These are phyloP conservation scores for Alouatta palliata DNA, from an alignment of 2,113 vertebrate species.

Conservation along the genomic window DNA sequence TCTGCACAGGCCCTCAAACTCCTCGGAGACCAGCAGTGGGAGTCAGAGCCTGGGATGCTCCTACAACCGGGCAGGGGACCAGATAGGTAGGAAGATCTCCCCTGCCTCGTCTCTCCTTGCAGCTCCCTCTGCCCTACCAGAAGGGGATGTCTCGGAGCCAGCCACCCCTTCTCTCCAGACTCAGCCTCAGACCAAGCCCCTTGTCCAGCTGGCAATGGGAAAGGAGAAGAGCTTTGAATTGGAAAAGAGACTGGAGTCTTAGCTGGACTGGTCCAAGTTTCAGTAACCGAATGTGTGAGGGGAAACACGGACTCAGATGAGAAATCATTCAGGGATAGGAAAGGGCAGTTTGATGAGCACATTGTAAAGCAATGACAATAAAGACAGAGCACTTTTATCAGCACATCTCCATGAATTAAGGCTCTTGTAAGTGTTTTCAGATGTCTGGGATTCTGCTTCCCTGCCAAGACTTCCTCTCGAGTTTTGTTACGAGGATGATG, in stretches of 20 bases:
- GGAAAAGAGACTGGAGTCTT: neutral
- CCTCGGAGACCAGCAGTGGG: neutral
- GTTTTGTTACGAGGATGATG: neutral
- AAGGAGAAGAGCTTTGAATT: neutral
- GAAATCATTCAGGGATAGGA: neutral
- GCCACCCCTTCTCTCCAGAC: neutral
- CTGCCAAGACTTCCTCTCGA: neutral
- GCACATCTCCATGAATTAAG: neutral
- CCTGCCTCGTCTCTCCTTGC: neutral
- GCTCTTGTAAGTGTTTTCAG: neutral
- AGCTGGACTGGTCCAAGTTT: neutral
- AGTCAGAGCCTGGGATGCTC: neutral
- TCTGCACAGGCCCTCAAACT: neutral
- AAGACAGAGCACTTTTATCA: neutral
- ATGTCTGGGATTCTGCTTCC: neutral
- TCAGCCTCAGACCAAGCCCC: neutral
- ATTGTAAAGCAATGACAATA: neutral
- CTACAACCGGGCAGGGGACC: neutral
- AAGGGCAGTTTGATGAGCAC: neutral
- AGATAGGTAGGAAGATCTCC: neutral
- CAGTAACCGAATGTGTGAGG: neutral
- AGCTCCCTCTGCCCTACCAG: neutral
- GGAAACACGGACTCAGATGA: neutral
- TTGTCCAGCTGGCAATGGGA: accelerated
- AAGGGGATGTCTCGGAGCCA: neutral